Evolutionary conservation across 2,888 invertebrate species (phyloP), one percentile per base, ranked within the genome.

Genomic region (Nomada lathburiana): DNA sequence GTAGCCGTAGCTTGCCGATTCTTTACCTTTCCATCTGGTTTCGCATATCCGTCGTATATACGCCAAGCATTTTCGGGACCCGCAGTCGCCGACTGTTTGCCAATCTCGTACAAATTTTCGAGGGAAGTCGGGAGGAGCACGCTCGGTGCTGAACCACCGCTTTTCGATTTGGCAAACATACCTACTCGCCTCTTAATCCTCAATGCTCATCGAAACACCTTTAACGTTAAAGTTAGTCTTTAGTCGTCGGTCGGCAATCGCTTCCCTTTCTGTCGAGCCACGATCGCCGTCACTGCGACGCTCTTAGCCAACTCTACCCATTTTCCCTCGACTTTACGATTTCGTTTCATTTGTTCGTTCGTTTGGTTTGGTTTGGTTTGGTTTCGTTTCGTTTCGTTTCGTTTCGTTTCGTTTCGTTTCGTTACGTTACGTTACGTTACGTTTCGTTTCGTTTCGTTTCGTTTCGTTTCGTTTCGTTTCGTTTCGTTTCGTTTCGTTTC

Each of bases 31-130:
- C 97, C 97, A 91, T 99, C 98, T 85, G 96, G 96, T 94, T 98
- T 98, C 89, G 98, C 95, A 91, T 96, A 96, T 1, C 97, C 98
- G 89, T 98, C 98, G 93, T 98, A 97, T 84, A 99, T 97, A 91
- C 97, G 97, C 99, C 99, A 99, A 64, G 98, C 96, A 86, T 98
- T 95, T 90, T 98, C 98, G 0, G 98, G 98, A 0, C 99, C 99
- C 69, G 97, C 97, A 2, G 93, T 94, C 2, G 97, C 97, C 78
- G 96, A 96, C 91, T 97, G 97, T 90, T 97, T 97, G 71, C 98
- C 97, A 16, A 98, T 96, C 89, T 98, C 97, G 94, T 97, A 99
- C 94, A 96, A 97, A 92, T 97, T 96, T 92, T 96, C 96, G 91
- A 99, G 98, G 55, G 98, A 98, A 94, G 97, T 97, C 89, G 95